Conservation (phyloP, 2,888 invertebrate genomes). For the Tryphoninae sp. region DNA sequence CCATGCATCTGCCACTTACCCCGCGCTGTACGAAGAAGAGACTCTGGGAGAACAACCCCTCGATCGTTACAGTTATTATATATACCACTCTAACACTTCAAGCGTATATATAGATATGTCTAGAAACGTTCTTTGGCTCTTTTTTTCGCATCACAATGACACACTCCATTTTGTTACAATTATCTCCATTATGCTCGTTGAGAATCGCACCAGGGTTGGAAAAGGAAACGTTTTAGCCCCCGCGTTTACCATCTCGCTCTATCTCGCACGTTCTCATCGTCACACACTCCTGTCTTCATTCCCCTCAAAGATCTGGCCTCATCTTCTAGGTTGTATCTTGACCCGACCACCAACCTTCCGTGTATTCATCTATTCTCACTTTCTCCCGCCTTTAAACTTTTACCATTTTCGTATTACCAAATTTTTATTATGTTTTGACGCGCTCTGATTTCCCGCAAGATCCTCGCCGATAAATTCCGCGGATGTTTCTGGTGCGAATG, state of each 20-base stretch:
- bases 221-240: slow-evolving; percentile 74
- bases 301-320: slow-evolving; percentile 39
- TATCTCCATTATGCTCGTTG: slow-evolving; percentile 77
- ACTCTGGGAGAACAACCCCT: slow-evolving; percentile 68
- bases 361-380: slow-evolving; percentile 3
- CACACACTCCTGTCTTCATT: slow-evolving; percentile 17
- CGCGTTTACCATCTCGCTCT: slow-evolving; percentile 56
- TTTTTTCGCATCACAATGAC: slow-evolving; percentile 73
- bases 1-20: slow-evolving; percentile 80
- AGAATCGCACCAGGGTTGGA: slow-evolving; percentile 63
- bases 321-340: slow-evolving; percentile 50
- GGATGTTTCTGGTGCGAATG: slow-evolving; percentile 11
- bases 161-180: slow-evolving; percentile 80
- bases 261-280: slow-evolving; percentile 34
- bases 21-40: slow-evolving; percentile 52
- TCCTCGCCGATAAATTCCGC: slow-evolving; percentile 12
- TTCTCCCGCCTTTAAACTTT: slow-evolving; percentile 26
- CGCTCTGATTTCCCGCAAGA: slow-evolving; percentile 70
- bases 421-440: slow-evolving; percentile 80
- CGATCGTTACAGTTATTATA: slow-evolving; percentile 73
- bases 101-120: slow-evolving; percentile 3
- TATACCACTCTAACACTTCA: slow-evolving; percentile 66
- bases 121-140: slow-evolving; percentile 34
- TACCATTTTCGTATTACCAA: slow-evolving; percentile 56
- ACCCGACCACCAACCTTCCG: slow-evolving; percentile 16